Evolutionary conservation across 2,888 invertebrate species (phyloP), one percentile per base, ranked within the genome.

Genomic region (Patella pellucida): DNA sequence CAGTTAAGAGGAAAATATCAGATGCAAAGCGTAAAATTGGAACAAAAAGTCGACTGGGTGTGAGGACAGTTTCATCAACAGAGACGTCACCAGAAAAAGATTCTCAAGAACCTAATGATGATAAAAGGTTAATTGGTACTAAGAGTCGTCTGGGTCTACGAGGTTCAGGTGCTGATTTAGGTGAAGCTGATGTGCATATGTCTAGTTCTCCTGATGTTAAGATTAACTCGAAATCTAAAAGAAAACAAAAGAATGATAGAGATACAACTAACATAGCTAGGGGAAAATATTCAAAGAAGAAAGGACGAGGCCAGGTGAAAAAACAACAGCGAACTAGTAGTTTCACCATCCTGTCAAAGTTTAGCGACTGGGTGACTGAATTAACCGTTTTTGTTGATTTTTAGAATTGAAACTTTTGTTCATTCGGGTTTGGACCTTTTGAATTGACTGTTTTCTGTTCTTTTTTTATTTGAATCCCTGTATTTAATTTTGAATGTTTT

Each of bases 11-110:
- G 54, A 69, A 5, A 16, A n/a, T 19, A 41, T 52, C 41, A 14
- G 74, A 62, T 23, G 77, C 75, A 73, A 80, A 80, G 69, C 52
- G 80, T 12, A 81, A 78, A 70, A 72, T 71, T 15, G 81, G 80
- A n/a, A 74, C 75, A 0, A 82, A 79, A 72, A 79, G 76, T 76
- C 73, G 79, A 69, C 67, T 77, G 62, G 71, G 76, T 52, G 73
- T 72, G 7, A 77, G 81, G 16, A 31, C n/a, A 52, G 69, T 56
- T n/a, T 23, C 51, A 15, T 54, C 68, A 69, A 78, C 51, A 54
- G 72, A 73, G 51, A 67, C 19, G n/a, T 77, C 69, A 56, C 69
- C 19, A 41, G 75, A 69, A 31, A 70, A 74, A 69, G 70, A 77
- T 19, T 67, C 72, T 11, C 71, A 54, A 73, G 54, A 52, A 41